Evolutionary conservation across 2,888 invertebrate genomes (phyloP).

Genomic region (Leptodirus hochenwartii): DNA sequence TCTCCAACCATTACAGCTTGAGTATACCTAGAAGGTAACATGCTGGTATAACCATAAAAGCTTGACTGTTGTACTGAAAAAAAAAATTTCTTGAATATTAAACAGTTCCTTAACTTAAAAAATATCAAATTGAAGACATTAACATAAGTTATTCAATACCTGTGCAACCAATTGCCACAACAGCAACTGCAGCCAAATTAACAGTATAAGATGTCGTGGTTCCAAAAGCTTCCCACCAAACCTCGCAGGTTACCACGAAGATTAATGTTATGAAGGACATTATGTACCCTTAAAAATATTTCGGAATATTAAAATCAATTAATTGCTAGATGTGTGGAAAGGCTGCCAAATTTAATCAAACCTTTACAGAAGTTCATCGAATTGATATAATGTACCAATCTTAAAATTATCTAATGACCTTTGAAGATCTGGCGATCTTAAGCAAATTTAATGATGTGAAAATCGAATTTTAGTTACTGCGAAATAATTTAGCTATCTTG

Average conservation of each 20-base stretch:
- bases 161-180: conserved; percentile 78
- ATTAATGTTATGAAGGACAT: conserved; percentile 65
- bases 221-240: conserved; percentile 71
- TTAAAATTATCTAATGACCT: too few species aligned
- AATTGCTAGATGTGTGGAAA: too few species aligned
- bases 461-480: too few species aligned
- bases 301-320: conserved; percentile 2
- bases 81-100: conserved; percentile 10
- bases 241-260: conserved; percentile 70
- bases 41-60: conserved; percentile 86
- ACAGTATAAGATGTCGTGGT: conserved; percentile 62
- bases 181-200: conserved; percentile 66
- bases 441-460: too few species aligned
- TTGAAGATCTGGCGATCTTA: too few species aligned
- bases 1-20: conserved; percentile 93
- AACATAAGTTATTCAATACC: conserved; percentile 24
- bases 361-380: too few species aligned
- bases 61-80: conserved; percentile 72
- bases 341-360: too few species aligned
- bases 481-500: too few species aligned
- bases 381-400: conserved; percentile 2
- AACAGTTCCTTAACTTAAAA: conserved; percentile 5
- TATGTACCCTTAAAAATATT: conserved; percentile 43
- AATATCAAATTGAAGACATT: conserved; percentile 3
- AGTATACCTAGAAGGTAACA: conserved; percentile 75